Base-by-base conservation (phyloP, 2,797 vertebrate genomes). In the Anisognathus igniventris region DNA sequence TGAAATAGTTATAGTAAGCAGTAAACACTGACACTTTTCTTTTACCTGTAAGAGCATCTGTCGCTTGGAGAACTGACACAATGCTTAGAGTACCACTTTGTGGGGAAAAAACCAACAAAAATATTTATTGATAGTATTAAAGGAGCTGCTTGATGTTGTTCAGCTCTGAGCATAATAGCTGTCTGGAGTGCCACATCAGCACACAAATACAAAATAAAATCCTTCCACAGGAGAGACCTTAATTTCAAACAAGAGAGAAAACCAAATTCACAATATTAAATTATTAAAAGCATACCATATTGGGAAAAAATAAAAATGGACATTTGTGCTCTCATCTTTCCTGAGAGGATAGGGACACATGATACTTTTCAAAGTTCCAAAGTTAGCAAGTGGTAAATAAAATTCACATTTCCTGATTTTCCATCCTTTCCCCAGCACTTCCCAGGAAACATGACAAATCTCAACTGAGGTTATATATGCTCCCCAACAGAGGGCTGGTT, bases 41-140 rank as follows among this genome's bases (percentile, higher is more conserved):
- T 94, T 88, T 3, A 27, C 72, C 72, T 96, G 54, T 62, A 70
- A 83, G 81, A 83, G 44, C 56, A 74, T 88, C 75, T 93, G 78
- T 93, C 72, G 80, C 65, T 83, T 68, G 61, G 45, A 93, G 51
- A 95, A 62, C 72, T 80, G 81, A 62, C 74, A 80, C 2, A 9
- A 68, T 45, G 68, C 70, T 92, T 74, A 68, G 65, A 75, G 62
- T 72, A 88, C 53, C 65, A 81, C 28, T 90, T 89, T 83, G 72
- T 54, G 44, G 44, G n/a, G 88, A 76, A 79, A 80, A 83, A 91
- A 85, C 12, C 20, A 73, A 33, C 42, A 85, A 48, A 89, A 94
- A 68, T 67, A n/a, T 95, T 94, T 94, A 90, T 88, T 74, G 44
- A 66, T 93, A 86, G 47, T 56, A 94, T 94, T 96, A 81, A 93